Base-by-base conservation (phyloP, 2,888 invertebrate species). In the Alcis repandata region DNA sequence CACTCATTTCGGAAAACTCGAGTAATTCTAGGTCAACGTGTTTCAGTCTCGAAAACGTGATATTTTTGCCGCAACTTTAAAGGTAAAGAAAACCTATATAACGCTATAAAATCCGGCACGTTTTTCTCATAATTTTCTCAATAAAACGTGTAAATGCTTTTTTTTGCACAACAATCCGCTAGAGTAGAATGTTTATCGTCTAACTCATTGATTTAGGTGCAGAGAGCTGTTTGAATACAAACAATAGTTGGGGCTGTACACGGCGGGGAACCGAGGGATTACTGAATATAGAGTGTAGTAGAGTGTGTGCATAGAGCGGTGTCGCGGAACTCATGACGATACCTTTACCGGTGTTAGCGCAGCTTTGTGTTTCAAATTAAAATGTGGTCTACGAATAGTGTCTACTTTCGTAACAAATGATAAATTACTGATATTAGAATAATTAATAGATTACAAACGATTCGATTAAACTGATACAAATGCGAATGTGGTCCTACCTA, bases 161-260 rank as follows among this genome's bases (percentile, higher is more conserved):
- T 32, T 36, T 46, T 33, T 60, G 22, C 11, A 60, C 48, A 36
- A 48, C 53, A 46, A 61, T 53, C 46, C 17, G 53, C 27, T 46
- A 19, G 60, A 43, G 33, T 40, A 15, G 53, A 46, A 54, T 54
- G 53, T 61, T 61, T 46, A 54, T 32, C 38, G 32, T 17, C 22
- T 13, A 20, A 32, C 19, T 32, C 46, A 22, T 43, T 65, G 43
- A 56, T 32, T 22, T 32, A 36, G 52, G 52, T 32, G 52, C 52
- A 33, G 33, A 22, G 32, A 57, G 56, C 51, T 22, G 52, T 49
- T 54, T 59, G 53, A 46, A 59, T 61, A 54, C 60, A 54, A 61
- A 61, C 60, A 52, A 59, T 15, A 17, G 38, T 52, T 38, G 52
- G n/a, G 9, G 9, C 4, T 3, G 13, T 20, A 2, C 20, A 19